Percentiles rank a stretch among this genome's conserved stretches.
These are phyloP conservation scores for Dendrocopos noguchii DNA, from an alignment of 2,113 vertebrate genomes.

Conservation along the genomic window DNA sequence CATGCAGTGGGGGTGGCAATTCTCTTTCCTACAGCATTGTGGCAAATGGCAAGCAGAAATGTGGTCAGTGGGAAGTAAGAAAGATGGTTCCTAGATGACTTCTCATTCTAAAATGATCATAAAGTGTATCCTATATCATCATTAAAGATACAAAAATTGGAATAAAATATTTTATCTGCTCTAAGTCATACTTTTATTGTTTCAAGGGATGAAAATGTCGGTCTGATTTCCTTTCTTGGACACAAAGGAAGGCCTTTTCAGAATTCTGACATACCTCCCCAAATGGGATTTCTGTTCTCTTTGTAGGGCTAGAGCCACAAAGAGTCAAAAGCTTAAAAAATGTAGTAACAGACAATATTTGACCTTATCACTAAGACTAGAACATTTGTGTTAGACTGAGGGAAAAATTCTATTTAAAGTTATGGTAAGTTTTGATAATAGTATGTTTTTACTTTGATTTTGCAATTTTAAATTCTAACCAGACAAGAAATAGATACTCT, in stretches of 20 bases:
- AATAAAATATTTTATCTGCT: neutral
- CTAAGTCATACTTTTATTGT: neutral
- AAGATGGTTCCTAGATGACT: neutral
- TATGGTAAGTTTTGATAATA: neutral
- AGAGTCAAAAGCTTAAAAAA: neutral
- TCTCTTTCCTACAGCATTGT: neutral
- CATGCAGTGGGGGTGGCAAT: neutral
- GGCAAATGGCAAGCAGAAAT: neutral
- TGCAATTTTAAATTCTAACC: neutral
- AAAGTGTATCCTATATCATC: neutral
- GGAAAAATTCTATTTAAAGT: neutral
- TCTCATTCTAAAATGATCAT: neutral
- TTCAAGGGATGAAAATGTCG: neutral
- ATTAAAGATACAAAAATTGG: neutral
- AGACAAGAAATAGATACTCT: neutral
- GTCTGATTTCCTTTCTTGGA: neutral
- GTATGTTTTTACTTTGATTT: neutral
- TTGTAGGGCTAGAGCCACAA: neutral
- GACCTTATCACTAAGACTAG: neutral
- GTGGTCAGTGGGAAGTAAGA: neutral
- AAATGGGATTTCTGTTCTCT: neutral
- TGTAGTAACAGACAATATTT: neutral
- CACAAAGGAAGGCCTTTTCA: neutral
- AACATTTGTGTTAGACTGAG: neutral
- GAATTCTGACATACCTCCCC: neutral